Evolutionary conservation across 2,113 vertebrate genomes (phyloP).

Genomic region (Hippocampus zosterae): DNA sequence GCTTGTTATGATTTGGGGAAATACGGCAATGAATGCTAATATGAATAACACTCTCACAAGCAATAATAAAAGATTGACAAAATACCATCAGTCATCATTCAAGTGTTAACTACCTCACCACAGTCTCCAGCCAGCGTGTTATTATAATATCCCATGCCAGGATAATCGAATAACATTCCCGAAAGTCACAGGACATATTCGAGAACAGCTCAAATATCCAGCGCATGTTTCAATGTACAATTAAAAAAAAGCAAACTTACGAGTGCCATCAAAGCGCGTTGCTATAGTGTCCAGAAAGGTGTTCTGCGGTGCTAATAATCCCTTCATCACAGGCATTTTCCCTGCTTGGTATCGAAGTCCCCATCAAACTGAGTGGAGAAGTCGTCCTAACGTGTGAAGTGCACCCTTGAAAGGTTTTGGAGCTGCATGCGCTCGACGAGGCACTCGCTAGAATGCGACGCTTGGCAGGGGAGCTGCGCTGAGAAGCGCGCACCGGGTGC

Average conservation of each 20-base stretch:
- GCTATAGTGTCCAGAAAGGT: constrained; percentile 98
- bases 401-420: constrained; percentile 39
- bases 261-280: constrained; percentile 97
- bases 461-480: constrained; percentile 32
- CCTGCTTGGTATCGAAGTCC: constrained; percentile 81
- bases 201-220: not conserved
- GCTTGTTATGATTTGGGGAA: not conserved
- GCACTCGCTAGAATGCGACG: constrained; percentile 47
- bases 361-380: constrained; percentile 85
- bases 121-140: not conserved
- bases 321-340: constrained; percentile 99
- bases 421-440: constrained; percentile 21
- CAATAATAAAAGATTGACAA: not conserved
- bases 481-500: constrained; percentile 45
- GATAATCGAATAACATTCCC: not conserved
- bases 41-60: not conserved
- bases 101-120: not conserved
- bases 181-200: not conserved
- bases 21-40: not conserved
- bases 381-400: constrained; percentile 42
- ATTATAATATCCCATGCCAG: not conserved
- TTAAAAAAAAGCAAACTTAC: constrained; percentile 78
- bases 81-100: not conserved
- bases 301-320: constrained; percentile 97
- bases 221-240: not conserved